These are phyloP conservation scores for Lagopus muta DNA, from an alignment of 2,113 vertebrate genomes.

Conservation along the genomic window DNA sequence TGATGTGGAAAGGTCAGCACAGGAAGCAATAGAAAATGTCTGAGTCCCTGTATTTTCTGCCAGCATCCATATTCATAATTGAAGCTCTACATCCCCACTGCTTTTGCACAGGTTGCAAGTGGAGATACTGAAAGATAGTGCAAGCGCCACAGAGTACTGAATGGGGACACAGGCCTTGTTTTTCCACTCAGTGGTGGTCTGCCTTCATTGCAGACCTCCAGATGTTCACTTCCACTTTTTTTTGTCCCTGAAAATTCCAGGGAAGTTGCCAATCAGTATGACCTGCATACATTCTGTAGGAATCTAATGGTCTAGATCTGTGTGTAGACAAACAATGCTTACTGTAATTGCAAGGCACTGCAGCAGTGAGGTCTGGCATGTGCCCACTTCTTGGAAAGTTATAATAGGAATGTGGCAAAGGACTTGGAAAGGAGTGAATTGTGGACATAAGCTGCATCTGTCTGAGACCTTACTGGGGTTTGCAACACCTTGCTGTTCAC, in stretches of 20 bases:
- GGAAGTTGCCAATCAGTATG: neutral
- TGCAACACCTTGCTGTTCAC: neutral
- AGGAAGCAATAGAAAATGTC: neutral
- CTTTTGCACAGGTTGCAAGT: neutral
- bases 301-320: neutral
- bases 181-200: neutral
- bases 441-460: neutral
- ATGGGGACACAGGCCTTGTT: neutral
- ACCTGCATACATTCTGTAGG: neutral
- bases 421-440: neutral
- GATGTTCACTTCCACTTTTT: neutral
- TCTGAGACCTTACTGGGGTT: neutral
- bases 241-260: neutral
- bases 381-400: neutral
- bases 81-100: neutral
- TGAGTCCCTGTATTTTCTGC: neutral
- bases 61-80: fast-evolving
- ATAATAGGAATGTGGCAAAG: neutral
- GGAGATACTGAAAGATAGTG: neutral
- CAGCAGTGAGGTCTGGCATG: neutral
- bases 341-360: neutral
- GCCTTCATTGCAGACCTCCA: neutral
- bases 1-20: neutral
- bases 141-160: neutral
- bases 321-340: neutral